Evolutionary conservation across 2,888 invertebrate species (phyloP).

Genomic region (Laspeyria flexula): DNA sequence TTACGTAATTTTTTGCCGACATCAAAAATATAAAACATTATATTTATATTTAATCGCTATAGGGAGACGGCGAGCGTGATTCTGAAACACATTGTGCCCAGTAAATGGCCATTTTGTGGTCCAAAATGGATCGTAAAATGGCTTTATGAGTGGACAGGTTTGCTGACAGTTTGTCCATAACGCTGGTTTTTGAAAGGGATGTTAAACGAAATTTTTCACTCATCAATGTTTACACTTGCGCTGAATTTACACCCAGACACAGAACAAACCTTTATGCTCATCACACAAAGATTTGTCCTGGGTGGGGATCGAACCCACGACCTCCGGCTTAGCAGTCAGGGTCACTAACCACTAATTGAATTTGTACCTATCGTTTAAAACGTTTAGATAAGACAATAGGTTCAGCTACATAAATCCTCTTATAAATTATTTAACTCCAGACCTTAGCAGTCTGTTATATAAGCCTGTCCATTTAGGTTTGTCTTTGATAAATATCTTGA

Average conservation of each 20-base stretch:
- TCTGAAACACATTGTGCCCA: conserved; percentile 50
- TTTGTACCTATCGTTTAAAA: background rate
- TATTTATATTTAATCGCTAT: conserved; percentile 57
- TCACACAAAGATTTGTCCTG: no score
- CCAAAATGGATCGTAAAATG: conserved; percentile 74
- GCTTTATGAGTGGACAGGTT: conserved; percentile 74
- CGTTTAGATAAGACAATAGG: background rate
- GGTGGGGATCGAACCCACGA: no score
- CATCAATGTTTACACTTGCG: background rate
- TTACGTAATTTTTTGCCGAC: conserved; percentile 11
- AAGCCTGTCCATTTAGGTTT: no score
- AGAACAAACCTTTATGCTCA: no score
- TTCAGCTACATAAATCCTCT: background rate
- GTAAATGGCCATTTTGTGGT: conserved; percentile 70
- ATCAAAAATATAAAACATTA: conserved; percentile 35
- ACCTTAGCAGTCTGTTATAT: no score
- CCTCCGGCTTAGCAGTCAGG: no score
- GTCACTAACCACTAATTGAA: no score
- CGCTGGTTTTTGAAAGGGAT: conserved; percentile 62
- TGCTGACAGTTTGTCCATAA: conserved; percentile 65
- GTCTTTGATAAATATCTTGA: no score
- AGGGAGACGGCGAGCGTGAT: conserved; percentile 34
- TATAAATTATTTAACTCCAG: no score
- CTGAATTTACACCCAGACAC: no score
- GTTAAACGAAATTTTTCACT: conserved; percentile 11